phyloP scores from a whole-genome alignment of 2,113 vertebrate species.

The Peromyscus californicus region DNA sequence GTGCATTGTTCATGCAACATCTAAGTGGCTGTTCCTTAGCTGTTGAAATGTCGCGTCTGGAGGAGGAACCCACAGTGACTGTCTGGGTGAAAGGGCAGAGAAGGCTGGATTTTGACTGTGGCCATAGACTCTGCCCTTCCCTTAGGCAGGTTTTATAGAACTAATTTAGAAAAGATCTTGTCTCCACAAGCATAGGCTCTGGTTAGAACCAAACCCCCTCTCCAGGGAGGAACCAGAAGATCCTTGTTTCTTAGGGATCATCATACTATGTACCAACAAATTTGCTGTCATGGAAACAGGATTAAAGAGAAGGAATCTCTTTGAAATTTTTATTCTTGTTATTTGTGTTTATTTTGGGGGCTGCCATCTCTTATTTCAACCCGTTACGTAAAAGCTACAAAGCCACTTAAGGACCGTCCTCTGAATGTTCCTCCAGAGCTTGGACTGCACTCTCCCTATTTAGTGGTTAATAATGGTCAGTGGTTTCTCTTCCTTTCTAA shows the following conservation, averaged over 20 bases:
- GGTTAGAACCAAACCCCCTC: background rate
- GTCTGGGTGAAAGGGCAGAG: background rate
- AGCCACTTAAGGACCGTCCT: conserved; percentile 55
- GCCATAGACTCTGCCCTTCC: background rate
- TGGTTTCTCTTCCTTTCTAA: conserved; percentile 68
- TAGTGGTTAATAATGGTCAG: conserved; percentile 73
- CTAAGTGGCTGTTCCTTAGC: background rate
- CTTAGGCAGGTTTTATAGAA: background rate
- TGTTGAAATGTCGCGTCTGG: background rate
- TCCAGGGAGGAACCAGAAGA: background rate
- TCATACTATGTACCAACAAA: background rate
- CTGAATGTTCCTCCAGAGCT: conserved; percentile 49
- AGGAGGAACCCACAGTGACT: background rate
- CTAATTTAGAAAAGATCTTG: background rate
- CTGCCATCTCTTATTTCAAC: conserved; percentile 40
- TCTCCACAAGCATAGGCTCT: conserved; percentile 1
- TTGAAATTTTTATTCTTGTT: conserved; percentile 3
- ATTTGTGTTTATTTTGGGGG: conserved; percentile 32
- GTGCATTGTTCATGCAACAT: too few species aligned
- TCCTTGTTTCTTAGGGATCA: background rate
- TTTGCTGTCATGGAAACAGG: background rate
- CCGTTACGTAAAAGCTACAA: conserved; percentile 65
- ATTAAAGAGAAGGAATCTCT: conserved; percentile 3
- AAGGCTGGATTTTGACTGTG: background rate
- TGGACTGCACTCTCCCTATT: background rate